Base-by-base conservation (phyloP, 2,888 invertebrate genomes). In the Volucella inflata region DNA sequence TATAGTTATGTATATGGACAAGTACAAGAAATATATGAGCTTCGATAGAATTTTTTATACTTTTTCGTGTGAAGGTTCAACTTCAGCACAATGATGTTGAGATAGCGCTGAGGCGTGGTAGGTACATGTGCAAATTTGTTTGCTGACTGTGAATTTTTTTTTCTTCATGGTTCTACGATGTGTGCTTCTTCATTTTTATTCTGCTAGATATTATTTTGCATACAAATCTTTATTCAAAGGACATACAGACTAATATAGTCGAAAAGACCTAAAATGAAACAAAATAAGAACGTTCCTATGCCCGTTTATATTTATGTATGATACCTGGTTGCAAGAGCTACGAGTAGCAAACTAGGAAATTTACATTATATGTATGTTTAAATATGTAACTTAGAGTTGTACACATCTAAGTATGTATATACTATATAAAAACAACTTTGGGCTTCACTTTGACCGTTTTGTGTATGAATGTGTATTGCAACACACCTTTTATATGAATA, bases 61-160 rank as follows among this genome's bases (percentile, higher is more conserved):
- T 77, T 81, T 81, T 76, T 77, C 46, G 65, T 76, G 67, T 72
- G 76, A 77, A 70, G 75, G 60, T 76, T 80, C 80, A 68, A 67
- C 68, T 77, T 77, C 72, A 80, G 59, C 72, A 72, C 67, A 40
- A 67, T 51, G 79, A 79, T 72, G 79, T 79, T 51, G 72, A 79
- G 79, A 79, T 79, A 79, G 72, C 72, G 76, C 71, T 65, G 81
- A 85, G 85, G 85, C 85, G 85, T 85, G 76, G 85, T 77, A 85
- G 76, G 85, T 77, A 85, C 81, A 85, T 85, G 81, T 85, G 85
- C 85, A 85, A 85, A 85, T 85, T 81, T 85, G 85, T 81, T 85
- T 85, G 85, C 57, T 80, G 80, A 30, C 60, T 59, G 38, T 67
- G 55, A 6, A 30, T 75, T 84, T 59, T 72, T 81, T 81, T 72